Evolutionary conservation across 2,888 invertebrate genomes (phyloP).

Genomic region (Dendrolimus pini): DNA sequence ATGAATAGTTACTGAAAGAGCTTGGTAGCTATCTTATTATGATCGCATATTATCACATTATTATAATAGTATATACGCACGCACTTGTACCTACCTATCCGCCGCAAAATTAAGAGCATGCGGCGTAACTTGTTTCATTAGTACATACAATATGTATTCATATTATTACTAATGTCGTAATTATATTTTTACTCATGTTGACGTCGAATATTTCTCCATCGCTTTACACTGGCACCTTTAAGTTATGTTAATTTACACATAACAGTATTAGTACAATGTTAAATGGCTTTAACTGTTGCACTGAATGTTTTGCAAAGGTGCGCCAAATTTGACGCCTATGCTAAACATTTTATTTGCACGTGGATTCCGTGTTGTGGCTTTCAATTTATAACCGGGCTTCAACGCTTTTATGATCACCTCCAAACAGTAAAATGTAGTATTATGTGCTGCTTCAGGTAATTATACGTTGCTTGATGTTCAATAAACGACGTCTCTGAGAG

Average conservation of each 20-base stretch:
- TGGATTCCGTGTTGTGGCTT: slow-evolving; percentile 36
- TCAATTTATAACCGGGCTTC: slow-evolving; percentile 3
- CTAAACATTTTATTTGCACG: slow-evolving; percentile 45
- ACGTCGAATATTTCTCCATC: too few species aligned
- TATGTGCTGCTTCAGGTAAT: slow-evolving; percentile 6
- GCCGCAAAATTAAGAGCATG: too few species aligned
- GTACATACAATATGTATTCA: too few species aligned
- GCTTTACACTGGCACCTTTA: too few species aligned
- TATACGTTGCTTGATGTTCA: slow-evolving; percentile 1
- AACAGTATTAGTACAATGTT: slow-evolving; percentile 46
- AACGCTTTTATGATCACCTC: slow-evolving; percentile 10
- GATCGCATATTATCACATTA: too few species aligned
- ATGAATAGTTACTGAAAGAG: too few species aligned
- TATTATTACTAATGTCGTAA: too few species aligned
- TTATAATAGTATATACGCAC: too few species aligned
- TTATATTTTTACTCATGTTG: too few species aligned
- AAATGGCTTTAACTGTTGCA: slow-evolving; percentile 46
- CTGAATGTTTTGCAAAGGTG: slow-evolving; percentile 41
- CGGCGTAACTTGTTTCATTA: too few species aligned
- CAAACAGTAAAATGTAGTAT: slow-evolving; percentile 8
- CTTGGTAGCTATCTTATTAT: too few species aligned
- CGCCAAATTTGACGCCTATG: slow-evolving; percentile 45
- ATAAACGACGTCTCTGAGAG: not conserved
- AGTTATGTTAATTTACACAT: slow-evolving; percentile 35
- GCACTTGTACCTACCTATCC: too few species aligned